Evolutionary conservation across 1,140 invertebrate genomes (phyloP), one percentile per base, ranked within the genome.

Genomic region (Lasioglossum baleicum): DNA sequence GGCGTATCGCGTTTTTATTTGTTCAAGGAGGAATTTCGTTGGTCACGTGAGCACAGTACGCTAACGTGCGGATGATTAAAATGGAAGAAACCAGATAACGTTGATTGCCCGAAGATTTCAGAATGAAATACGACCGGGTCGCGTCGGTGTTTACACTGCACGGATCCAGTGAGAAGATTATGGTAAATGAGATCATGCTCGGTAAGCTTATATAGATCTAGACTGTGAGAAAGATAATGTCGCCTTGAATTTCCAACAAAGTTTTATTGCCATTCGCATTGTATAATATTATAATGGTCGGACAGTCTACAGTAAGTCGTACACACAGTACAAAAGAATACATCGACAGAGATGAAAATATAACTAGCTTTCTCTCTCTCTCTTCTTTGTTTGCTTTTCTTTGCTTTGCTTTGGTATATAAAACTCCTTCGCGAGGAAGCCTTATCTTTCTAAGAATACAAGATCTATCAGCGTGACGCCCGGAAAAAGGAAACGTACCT

Each of bases 181-280:
- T 48, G 13, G 10, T 11, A 67, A 67, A 74, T 51, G 71, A 67
- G 67, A 75, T 13, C 40, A 44, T 48, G 17, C 40, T 44, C 20
- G 69, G 40, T 26, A 68, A 64, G 60, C 68, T 76, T 82, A 42
- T 82, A 42, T 73, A 82, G 65, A 83, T 79, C 67, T 64, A 83
- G 72, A 64, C 48, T 56, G 40, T 77, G 80, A 80, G 78, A 74
- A 86, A 86, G 76, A 61, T 85, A 86, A 82, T 83, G 60, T 86
- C 79, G 69, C 44, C 78, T 72, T 17, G 63, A 56, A 53, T 84
- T 85, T 84, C 69, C 79, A 82, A 85, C 22, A 84, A 72, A 51
- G 26, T 82, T 85, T 85, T 85, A 85, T 85, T 85, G 71, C 70
- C 84, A 82, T 77, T 84, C 48, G 61, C 74, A 68, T 58, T 77